Percentiles rank a stretch among this genome's conserved stretches.
Conservation (phyloP, 2,888 invertebrate species). For the Ommatoiulus sabulosus region DNA sequence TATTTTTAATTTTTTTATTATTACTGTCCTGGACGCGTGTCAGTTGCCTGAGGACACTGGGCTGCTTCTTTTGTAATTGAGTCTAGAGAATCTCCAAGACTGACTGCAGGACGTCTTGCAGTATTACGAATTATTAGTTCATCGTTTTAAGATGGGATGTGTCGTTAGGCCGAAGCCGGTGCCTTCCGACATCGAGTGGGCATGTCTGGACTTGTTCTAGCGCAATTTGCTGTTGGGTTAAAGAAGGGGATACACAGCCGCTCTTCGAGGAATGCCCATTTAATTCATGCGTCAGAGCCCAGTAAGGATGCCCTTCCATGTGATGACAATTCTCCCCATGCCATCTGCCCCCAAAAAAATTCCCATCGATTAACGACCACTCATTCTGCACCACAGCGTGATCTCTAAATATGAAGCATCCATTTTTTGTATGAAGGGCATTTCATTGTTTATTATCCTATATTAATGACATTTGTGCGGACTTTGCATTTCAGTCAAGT, state of each 20-base stretch:
- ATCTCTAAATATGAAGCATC: background rate
- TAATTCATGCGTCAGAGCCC: background rate
- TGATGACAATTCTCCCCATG: background rate
- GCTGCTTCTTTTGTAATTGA: background rate
- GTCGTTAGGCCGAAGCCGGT: background rate
- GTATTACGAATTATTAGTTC: slow-evolving; percentile 26
- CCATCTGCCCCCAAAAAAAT: background rate
- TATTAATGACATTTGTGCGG: slow-evolving; percentile 44
- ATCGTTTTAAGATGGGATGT: slow-evolving; percentile 40
- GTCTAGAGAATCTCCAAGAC: background rate
- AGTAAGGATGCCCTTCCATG: background rate
- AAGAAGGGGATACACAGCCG: background rate
- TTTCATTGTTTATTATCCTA: slow-evolving; percentile 42
- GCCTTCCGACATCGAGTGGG: background rate
- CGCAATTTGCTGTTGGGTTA: background rate
- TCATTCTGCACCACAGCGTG: background rate
- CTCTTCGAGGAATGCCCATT: background rate
- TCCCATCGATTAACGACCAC: background rate
- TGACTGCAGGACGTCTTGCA: slow-evolving; percentile 47
- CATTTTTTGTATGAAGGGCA: slow-evolving; percentile 30
- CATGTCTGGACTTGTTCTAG: background rate
- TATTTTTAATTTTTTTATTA: background rate
- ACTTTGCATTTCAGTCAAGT: slow-evolving; percentile 47
- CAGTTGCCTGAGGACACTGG: slow-evolving; percentile 33
- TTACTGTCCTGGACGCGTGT: slow-evolving; percentile 38